Conservation (phyloP, 37 sponge, comb jelly and placozoan species). For the Crambe crambe region DNA sequence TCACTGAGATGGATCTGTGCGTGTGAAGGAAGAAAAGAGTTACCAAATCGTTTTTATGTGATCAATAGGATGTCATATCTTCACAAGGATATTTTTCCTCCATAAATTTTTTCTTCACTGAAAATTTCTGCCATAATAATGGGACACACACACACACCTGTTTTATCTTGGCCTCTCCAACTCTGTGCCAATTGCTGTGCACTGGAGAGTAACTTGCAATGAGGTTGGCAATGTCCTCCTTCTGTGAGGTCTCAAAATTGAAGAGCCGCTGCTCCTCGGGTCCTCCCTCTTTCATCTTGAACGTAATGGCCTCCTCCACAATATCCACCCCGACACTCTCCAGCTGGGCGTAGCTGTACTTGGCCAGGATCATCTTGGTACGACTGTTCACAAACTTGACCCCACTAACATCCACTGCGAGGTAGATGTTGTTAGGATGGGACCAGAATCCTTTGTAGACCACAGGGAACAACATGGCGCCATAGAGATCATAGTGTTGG, state of each 20-base stretch:
- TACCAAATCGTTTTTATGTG: too few species aligned
- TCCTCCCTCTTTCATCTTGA: conserved; percentile 68
- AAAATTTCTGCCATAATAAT: too few species aligned
- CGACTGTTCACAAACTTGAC: conserved; percentile 86
- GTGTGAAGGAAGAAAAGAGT: not conserved
- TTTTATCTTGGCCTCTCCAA: conserved; percentile 79
- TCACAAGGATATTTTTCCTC: too few species aligned
- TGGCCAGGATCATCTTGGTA: conserved; percentile 83
- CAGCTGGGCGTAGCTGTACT: conserved; percentile 73
- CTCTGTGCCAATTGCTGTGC: conserved; percentile 90
- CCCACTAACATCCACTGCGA: conserved; percentile 79
- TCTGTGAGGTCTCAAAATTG: conserved; percentile 88
- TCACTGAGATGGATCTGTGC: conserved; percentile 41
- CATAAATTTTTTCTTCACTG: too few species aligned
- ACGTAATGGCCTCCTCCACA: conserved; percentile 72
- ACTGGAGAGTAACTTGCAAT: conserved; percentile 94
- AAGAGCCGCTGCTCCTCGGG: conserved; percentile 84
- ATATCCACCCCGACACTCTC: conserved; percentile 83
- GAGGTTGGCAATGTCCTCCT: conserved; percentile 92
- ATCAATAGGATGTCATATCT: too few species aligned
- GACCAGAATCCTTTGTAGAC: conserved; percentile 98
- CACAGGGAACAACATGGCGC: conserved; percentile 83
- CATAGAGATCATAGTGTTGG: conserved; percentile 93
- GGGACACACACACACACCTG: conserved; percentile 41
- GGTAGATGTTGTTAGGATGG: conserved; percentile 79